Conservation (phyloP, 30 jellyfish, hydroid and myxozoan genomes). For the Aurelia coerulea region DNA sequence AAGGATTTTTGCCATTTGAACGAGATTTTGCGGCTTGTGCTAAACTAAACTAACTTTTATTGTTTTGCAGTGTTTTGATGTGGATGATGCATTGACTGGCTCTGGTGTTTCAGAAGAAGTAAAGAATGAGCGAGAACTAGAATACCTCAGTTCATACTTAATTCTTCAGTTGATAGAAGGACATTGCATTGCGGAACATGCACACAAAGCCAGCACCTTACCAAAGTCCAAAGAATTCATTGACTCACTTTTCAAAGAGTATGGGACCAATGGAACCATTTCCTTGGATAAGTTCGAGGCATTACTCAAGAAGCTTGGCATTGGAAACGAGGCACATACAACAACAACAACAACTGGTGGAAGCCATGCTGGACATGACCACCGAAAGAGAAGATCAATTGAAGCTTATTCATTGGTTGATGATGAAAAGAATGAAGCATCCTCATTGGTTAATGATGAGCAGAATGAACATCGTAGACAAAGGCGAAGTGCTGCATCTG, state of each 20-base stretch:
- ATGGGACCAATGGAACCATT: conserved; percentile 71
- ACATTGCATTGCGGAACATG: conserved; percentile 78
- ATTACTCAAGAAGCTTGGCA: conserved; percentile 67
- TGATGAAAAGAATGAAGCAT: no score
- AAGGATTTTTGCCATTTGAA: no score
- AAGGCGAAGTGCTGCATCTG: conserved; percentile 37
- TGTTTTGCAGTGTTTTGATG: conserved; percentile 77
- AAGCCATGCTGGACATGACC: conserved; percentile 70
- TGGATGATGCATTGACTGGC: conserved; percentile 76
- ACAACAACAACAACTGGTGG: conserved; percentile 1
- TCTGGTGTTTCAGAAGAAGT: conserved; percentile 60
- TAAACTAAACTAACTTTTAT: no score
- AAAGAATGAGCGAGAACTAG: conserved; percentile 47
- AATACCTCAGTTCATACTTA: conserved; percentile 51
- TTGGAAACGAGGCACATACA: conserved; percentile 60
- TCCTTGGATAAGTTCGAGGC: conserved; percentile 67
- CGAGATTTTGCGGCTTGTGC: no score
- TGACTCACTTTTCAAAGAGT: conserved; percentile 61
- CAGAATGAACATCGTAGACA: conserved; percentile 21
- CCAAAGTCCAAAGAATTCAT: conserved; percentile 64
- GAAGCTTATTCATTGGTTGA: neutral
- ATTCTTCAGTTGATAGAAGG: conserved; percentile 68
- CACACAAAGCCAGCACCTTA: conserved; percentile 4
- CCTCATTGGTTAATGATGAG: no score
- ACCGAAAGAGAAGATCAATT: conserved; percentile 71